Evolutionary conservation across 1,140 invertebrate species (phyloP).

Genomic region (Yoshiicerus persimilis): DNA sequence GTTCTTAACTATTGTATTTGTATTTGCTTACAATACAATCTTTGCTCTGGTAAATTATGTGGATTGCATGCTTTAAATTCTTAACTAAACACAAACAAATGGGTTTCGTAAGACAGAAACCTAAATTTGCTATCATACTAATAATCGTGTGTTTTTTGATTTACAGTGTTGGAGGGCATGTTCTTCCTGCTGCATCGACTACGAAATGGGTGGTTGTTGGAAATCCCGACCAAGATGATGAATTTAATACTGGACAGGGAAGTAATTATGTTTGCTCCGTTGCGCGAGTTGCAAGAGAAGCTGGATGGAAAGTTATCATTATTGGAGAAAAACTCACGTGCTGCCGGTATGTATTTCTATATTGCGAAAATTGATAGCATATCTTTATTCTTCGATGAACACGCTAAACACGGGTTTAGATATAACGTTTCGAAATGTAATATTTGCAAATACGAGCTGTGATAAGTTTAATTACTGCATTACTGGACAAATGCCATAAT

Average conservation of each 20-base stretch:
- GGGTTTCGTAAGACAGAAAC: background rate
- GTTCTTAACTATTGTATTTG: no score
- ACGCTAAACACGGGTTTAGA: background rate
- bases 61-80: no score
- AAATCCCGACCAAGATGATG: slow-evolving; percentile 43
- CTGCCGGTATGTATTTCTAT: slow-evolving; percentile 38
- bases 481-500: no score
- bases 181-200: slow-evolving; percentile 23
- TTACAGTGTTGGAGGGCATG: background rate
- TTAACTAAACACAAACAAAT: background rate
- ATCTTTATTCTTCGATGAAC: background rate
- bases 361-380: background rate
- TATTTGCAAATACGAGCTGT: no score
- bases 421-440: no score
- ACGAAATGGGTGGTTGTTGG: slow-evolving; percentile 46
- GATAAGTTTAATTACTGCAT: background rate
- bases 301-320: slow-evolving; percentile 48
- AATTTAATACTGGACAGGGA: slow-evolving; percentile 22
- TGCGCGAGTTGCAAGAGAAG: slow-evolving; percentile 34
- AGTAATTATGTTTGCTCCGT: slow-evolving; percentile 46
- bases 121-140: background rate
- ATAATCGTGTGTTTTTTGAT: background rate
- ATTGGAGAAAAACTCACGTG: slow-evolving; percentile 44
- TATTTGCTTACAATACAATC: no score
- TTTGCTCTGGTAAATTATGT: no score